These are phyloP conservation scores for Pseudois nayaur DNA, from an alignment of 2,113 vertebrate species.

Conservation along the genomic window DNA sequence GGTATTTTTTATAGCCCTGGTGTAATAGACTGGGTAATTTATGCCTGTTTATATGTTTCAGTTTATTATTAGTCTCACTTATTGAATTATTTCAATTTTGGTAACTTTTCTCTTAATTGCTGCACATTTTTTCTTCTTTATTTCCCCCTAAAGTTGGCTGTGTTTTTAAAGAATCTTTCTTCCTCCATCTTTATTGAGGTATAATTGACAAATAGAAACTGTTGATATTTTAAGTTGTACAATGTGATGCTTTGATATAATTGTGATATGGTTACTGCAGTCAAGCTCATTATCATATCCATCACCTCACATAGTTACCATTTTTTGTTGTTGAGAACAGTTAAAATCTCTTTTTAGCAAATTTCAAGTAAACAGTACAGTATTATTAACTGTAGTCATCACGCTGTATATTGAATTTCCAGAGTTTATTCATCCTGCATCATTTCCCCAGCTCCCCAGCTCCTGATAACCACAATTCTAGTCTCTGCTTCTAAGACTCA, in stretches of 20 bases:
- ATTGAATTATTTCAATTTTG: not conserved
- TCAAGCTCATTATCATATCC: not conserved
- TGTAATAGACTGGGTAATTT: not conserved
- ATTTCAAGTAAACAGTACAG: not conserved
- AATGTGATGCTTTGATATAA: not conserved
- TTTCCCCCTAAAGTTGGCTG: not conserved
- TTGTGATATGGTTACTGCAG: not conserved
- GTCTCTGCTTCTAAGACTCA: not conserved
- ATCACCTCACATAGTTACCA: not conserved
- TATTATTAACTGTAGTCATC: not conserved
- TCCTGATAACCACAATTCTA: not conserved
- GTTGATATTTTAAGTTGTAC: not conserved
- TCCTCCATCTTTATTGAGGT: not conserved
- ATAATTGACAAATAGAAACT: not conserved
- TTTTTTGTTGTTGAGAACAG: not conserved
- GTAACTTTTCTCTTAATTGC: conserved; percentile 19
- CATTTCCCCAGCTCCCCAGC: not conserved
- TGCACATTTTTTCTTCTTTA: not conserved
- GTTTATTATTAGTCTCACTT: conserved; percentile 37
- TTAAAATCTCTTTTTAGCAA: not conserved
- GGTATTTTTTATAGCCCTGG: not conserved
- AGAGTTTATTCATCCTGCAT: not conserved
- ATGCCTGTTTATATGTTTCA: conserved; percentile 32
- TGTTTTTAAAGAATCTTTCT: not conserved
- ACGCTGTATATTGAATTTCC: not conserved